Conservation (phyloP, 2,888 invertebrate genomes). For the Hedychridium roseum region DNA sequence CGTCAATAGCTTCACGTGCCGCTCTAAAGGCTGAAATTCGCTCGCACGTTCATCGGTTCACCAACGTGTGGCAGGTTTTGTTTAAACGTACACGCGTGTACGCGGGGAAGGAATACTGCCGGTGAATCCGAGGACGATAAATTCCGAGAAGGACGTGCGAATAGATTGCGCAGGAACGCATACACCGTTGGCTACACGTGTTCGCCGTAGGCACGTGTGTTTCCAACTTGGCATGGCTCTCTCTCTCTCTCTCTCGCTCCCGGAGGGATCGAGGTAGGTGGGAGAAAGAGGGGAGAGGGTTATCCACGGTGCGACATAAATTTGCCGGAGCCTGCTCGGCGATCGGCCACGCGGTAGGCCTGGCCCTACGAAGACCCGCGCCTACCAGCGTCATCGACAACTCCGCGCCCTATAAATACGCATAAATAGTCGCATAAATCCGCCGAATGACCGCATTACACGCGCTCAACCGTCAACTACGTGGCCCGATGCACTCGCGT, state of each 20-base stretch:
- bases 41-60: no score
- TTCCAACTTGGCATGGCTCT: no score
- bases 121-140: constrained; percentile 20
- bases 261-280: no score
- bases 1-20: no score
- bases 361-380: constrained; percentile 22
- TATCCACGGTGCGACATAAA: constrained; percentile 13
- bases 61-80: no score
- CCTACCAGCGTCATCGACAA: constrained; percentile 29
- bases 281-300: not conserved
- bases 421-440: constrained; percentile 55
- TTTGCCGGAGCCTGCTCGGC: not conserved
- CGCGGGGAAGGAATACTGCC: no score
- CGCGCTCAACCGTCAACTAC: no score
- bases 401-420: constrained; percentile 49
- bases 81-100: no score
- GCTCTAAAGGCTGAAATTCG: no score
- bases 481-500: no score
- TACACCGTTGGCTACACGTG: constrained; percentile 10
- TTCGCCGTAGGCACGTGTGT: constrained; percentile 1
- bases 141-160: constrained; percentile 18
- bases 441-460: constrained; percentile 42
- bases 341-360: constrained; percentile 23
- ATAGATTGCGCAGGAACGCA: constrained; percentile 15
- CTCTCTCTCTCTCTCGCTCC: no score